Evolutionary conservation across 92 coral and sea anemone genomes (phyloP), one percentile per base, ranked within the genome.

Genomic region (Phymanthus crucifer): DNA sequence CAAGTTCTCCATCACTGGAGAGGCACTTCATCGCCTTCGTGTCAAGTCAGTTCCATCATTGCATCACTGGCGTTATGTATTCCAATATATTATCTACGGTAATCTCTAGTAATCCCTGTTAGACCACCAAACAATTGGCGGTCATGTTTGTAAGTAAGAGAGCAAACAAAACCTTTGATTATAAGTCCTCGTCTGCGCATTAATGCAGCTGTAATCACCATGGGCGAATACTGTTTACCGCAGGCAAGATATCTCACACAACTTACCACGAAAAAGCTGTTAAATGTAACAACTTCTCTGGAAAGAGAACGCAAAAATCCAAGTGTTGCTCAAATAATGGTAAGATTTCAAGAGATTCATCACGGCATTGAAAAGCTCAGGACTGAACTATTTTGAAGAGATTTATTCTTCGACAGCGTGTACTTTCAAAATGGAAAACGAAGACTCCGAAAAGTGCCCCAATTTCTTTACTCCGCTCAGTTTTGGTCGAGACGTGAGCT

Each of bases 401-500:
- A 38, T 38, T 38, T 38, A 38, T 38, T 43, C 6, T 54, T 54
- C 34, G 10, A 19, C 34, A 24, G 68, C 10, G 19, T 29, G 68
- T 61, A 29, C 14, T 29, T 29, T 7, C 21, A 27, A 13, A n/a
- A 27, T 61, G 68, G 68, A 61, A 61, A 27, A 29, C 10, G 32
- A 61, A 9, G 68, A 27, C 68, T 29, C 34, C 14, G 9, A 12
- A 61, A 34, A 61, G 1, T 18, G 29, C 34, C 17, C 14, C 2
- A 61, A 13, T 23, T 4, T 24, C 0, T 61, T 61, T 61, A 6
- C 68, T 70, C 13, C 17, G 34, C 48, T 17, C 17, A 70, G 13
- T 19, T 31, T 46, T 50, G 71, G 80, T 23, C 46, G 80, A 21
- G 80, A 76, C 46, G 68, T 76, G 33, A 73, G 46, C 64, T 73